Evolutionary conservation across 2,888 invertebrate genomes (phyloP).

Genomic region (Spisula subtruncata): DNA sequence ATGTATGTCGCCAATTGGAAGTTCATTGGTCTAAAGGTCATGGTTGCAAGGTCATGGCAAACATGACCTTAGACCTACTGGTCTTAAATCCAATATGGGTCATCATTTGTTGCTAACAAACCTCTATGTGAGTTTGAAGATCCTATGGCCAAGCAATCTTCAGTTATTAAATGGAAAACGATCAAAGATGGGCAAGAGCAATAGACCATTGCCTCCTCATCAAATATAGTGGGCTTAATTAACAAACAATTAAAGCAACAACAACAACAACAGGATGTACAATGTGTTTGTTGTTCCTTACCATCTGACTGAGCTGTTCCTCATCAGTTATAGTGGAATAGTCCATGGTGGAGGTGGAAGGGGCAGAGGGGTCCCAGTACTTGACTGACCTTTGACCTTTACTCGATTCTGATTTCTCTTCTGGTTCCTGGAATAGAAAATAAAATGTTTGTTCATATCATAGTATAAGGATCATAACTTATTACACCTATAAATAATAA

Average conservation of each 20-base stretch:
- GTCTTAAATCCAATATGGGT: too few species aligned
- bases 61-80: too few species aligned
- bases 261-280: not conserved
- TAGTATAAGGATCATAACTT: not conserved
- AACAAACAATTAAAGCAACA: too few species aligned
- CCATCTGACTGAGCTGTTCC: conserved; percentile 83
- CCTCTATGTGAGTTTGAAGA: too few species aligned
- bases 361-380: conserved; percentile 67
- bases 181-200: too few species aligned
- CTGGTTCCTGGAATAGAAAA: conserved; percentile 55
- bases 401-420: conserved; percentile 47
- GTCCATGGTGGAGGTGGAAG: conserved; percentile 72
- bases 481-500: too few species aligned
- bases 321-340: conserved; percentile 81
- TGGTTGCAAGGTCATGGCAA: too few species aligned
- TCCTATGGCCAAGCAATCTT: too few species aligned
- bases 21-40: too few species aligned
- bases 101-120: too few species aligned
- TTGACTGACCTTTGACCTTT: conserved; percentile 43
- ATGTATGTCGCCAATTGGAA: too few species aligned
- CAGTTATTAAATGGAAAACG: too few species aligned
- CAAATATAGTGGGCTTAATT: not conserved
- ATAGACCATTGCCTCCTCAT: not conserved
- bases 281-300: conserved; percentile 62
- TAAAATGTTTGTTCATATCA: not conserved